phyloP scores from a whole-genome alignment of 1,140 invertebrate species.

The Lasioglossum albipes region DNA sequence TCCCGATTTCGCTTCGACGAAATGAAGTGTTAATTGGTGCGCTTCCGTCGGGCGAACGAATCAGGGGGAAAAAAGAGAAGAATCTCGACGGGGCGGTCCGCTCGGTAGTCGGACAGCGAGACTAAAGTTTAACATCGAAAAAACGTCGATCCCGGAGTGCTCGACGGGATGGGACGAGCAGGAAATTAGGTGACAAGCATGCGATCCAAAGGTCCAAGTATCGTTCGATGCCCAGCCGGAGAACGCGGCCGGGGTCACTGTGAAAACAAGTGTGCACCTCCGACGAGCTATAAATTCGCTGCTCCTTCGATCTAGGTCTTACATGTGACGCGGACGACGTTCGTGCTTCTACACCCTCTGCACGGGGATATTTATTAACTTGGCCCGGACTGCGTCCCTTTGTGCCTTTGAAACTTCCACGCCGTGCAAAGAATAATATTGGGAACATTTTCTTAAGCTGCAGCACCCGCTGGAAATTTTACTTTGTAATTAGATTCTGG shows the following conservation, averaged over 20 bases:
- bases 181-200: constrained; percentile 26
- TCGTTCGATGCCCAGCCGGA: constrained; percentile 7
- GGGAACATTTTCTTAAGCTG: no score
- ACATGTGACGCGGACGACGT: neutral
- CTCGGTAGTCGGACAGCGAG: neutral
- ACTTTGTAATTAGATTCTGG: no score
- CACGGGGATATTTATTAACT: constrained; percentile 11
- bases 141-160: constrained; percentile 10
- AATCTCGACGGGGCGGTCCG: constrained; percentile 1
- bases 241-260: neutral
- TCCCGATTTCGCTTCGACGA: neutral
- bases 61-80: neutral
- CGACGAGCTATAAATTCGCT: constrained; percentile 10
- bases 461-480: no score
- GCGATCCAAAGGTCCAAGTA: neutral
- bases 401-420: no score
- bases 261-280: constrained; percentile 19
- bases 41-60: constrained; percentile 7
- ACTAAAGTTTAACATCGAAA: constrained; percentile 7
- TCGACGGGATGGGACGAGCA: neutral
- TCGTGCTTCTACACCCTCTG: neutral
- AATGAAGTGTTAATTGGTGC: constrained; percentile 3
- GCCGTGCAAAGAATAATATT: no score
- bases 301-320: constrained; percentile 1
- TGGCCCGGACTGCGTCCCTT: neutral